Evolutionary conservation across 2,113 vertebrate species (phyloP), one percentile per base, ranked within the genome.

Genomic region (Tragulus kanchil): DNA sequence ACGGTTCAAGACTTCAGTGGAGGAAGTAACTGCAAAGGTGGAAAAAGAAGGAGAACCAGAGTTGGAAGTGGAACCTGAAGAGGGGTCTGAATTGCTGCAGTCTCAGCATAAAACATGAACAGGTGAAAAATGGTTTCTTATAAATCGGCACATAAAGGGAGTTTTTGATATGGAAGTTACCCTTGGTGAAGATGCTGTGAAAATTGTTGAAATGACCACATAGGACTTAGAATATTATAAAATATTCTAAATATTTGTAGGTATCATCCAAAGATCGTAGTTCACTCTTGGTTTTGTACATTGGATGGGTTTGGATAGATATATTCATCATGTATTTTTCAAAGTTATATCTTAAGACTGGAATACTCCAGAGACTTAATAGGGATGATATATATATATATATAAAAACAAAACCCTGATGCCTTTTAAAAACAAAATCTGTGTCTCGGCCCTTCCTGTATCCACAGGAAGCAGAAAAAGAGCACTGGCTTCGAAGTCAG

Each of bases 261-360:
- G 56, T 79, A 56, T 52, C 50, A 90, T 36, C 59, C 15, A 28
- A 50, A 78, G 81, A 78, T 62, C 16, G 59, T 15, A 52, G 52
- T 42, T 61, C 52, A 26, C 52, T 67, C 81, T 61, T 90, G 31
- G 28, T 85, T 16, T 11, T 78, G 23, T 42, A 42, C 2, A 61
- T 42, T 67, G 11, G 48, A 6, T 50, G 81, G 36, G 4, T 45
- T 79, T 69, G 56, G 16, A 42, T 25, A 85, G 59, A 85, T 54
- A 8, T 52, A 61, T 56, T 93, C 67, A 62, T 59, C 45, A 19
- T 52, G 11, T 54, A 25, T 3, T 58, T 92, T 52, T 61, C 64
- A 67, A 95, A 94, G 52, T 78, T 78, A 48, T 79, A 17, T 56
- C 88, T 92, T 92, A 78, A 88, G 73, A 89, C 69, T 93, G 50